Evolutionary conservation across 1,140 invertebrate genomes (phyloP), one percentile per base, ranked within the genome.

Genomic region (Diachasmimorpha longicaudata): DNA sequence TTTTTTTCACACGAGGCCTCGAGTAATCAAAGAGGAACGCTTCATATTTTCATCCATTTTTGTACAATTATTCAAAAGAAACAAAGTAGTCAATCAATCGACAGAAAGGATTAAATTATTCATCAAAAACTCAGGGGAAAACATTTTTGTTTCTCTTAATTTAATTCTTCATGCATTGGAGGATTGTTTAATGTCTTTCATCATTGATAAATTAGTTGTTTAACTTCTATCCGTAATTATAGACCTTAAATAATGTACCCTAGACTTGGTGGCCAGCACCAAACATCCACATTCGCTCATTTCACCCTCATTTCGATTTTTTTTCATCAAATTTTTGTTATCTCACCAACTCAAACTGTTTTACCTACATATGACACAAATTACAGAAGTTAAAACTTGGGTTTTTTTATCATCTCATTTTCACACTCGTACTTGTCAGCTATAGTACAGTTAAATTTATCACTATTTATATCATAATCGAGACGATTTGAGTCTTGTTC

Each of bases 251-350:
- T 68, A 2, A 36, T 39, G 73, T 79, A 75, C 79, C 72, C 82
- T 88, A 87, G 84, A 82, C 81, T 88, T 85, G 87, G 84, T 88
- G 86, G 73, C 87, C 87, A 89, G 87, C 88, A 89, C 86, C 88
- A 89, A 87, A 86, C 72, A 74, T 71, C 5, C 80, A 86, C 84
- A 86, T 82, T 86, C 44, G 44, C 55, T 42, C 39, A 10, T 13
- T 13, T 3, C 39, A 42, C 9, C 19, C 68, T 52, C 16, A 13
- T 76, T 74, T 76, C 69, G 70, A 77, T 78, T 78, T 55, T 74
- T 23, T 48, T 72, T 80, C 19, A 31, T 31, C 31, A 31, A 69
- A 23, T 13, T 37, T n/a, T 66, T 44, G 23, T 73, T 68, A 58
- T 78, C 76, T 72, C 79, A 79, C 76, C 67, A 25, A 66, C 23